Percentiles rank a stretch among this genome's conserved stretches.
These are phyloP conservation scores for Lophochroa leadbeateri DNA, from an alignment of 2,113 vertebrate genomes.

Conservation along the genomic window DNA sequence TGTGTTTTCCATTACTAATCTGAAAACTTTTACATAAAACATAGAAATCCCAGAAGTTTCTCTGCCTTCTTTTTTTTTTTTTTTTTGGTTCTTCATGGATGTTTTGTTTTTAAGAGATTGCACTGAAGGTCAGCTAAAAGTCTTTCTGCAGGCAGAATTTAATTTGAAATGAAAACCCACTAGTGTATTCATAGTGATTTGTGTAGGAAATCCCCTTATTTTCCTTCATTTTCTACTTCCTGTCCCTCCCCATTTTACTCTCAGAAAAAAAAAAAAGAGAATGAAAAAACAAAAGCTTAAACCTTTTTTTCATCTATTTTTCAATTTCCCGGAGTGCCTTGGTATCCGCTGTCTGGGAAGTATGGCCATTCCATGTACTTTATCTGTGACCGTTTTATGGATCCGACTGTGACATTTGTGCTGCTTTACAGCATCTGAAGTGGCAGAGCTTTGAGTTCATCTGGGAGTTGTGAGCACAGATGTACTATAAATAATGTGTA, in stretches of 20 bases:
- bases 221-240: background rate
- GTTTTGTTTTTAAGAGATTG: background rate
- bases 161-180: background rate
- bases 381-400: background rate
- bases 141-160: background rate
- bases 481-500: background rate
- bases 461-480: background rate
- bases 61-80: no score
- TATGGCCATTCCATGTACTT: background rate
- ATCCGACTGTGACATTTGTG: background rate
- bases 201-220: background rate
- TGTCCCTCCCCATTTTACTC: background rate
- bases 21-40: background rate
- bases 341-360: background rate
- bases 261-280: background rate
- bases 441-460: background rate
- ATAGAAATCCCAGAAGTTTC: background rate
- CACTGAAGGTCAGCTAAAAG: background rate
- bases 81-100: fast-evolving
- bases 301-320: background rate
- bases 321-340: background rate
- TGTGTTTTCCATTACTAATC: background rate
- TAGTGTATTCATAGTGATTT: background rate
- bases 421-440: background rate
- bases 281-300: background rate